phyloP scores from a whole-genome alignment of 64 coral and sea anemone genomes.

The Cladopsammia gracilis region DNA sequence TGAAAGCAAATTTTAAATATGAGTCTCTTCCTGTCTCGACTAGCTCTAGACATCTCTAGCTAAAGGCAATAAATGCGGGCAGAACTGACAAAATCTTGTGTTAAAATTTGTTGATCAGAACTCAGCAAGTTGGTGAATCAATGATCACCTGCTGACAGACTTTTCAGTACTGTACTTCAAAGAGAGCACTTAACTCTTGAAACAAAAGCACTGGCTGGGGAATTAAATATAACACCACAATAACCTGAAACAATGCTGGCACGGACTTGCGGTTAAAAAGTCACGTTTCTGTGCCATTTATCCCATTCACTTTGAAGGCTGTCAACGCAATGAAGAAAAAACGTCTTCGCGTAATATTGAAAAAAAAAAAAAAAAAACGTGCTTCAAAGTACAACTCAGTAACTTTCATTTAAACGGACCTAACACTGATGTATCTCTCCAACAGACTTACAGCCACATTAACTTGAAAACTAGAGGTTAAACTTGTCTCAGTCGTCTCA shows the following conservation, averaged over 20 bases:
- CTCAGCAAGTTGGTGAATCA: background rate
- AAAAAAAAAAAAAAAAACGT: background rate
- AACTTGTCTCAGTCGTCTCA: background rate
- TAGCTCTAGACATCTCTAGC: too few species aligned
- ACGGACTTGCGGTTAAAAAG: background rate
- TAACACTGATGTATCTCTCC: too few species aligned
- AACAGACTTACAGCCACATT: too few species aligned
- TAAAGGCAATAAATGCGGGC: too few species aligned
- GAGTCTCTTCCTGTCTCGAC: too few species aligned
- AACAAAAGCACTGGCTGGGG: background rate
- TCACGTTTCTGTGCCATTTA: background rate
- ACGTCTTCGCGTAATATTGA: background rate
- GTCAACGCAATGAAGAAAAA: background rate
- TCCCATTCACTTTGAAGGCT: background rate
- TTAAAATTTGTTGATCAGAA: background rate
- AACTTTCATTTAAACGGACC: too few species aligned
- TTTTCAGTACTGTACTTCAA: background rate
- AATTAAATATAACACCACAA: background rate
- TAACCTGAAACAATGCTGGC: slow-evolving; percentile 25
- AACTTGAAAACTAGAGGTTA: background rate
- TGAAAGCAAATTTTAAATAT: too few species aligned
- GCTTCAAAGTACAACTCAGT: too few species aligned
- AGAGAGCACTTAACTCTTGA: background rate
- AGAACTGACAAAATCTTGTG: too few species aligned
- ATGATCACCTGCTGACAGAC: too few species aligned